These are phyloP conservation scores for Orientallactaga sibirica DNA, from an alignment of 2,797 vertebrate species.

Conservation along the genomic window DNA sequence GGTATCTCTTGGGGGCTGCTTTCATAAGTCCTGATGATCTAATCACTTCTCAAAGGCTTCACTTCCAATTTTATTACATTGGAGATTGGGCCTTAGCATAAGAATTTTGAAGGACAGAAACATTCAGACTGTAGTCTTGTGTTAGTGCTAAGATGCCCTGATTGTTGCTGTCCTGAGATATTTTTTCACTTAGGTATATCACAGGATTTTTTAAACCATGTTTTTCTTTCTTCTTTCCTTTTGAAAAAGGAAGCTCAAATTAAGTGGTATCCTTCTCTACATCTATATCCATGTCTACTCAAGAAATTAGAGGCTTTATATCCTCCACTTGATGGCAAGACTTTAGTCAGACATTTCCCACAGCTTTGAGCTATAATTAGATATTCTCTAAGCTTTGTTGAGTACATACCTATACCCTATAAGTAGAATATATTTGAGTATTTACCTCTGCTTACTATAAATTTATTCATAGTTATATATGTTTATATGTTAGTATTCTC, in stretches of 20 bases:
- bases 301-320: not conserved
- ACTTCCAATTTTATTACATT: not conserved
- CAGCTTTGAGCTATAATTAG: not conserved
- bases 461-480: not conserved
- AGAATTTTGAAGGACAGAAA: not conserved
- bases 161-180: not conserved
- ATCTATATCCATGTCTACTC: not conserved
- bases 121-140: not conserved
- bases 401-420: not conserved
- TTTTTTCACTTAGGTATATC: not conserved
- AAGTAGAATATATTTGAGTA: not conserved
- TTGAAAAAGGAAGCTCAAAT: slow-evolving; percentile 37
- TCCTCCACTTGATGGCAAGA: not conserved
- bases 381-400: not conserved
- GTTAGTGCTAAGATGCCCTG: not conserved
- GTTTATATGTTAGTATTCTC: not conserved
- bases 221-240: slow-evolving; percentile 8
- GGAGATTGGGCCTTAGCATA: not conserved
- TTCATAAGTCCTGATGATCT: not conserved
- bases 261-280: not conserved
- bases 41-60: not conserved
- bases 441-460: not conserved
- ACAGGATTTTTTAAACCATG: not conserved
- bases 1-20: not conserved
- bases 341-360: not conserved